Base-by-base conservation (phyloP, 2,888 invertebrate species). In the Apamea monoglypha region DNA sequence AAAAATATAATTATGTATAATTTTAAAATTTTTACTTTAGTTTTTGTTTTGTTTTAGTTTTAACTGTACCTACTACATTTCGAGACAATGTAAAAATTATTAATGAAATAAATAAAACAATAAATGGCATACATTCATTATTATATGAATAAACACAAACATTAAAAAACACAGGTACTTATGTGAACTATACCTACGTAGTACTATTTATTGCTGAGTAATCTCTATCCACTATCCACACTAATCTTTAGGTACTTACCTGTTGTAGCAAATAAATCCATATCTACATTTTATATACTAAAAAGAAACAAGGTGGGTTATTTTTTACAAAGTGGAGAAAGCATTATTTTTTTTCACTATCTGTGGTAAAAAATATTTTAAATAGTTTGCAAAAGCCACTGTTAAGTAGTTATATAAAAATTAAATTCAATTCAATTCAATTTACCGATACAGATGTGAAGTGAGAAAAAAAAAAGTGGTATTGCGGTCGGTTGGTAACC, bases 401-500 rank as follows among this genome's bases (percentile, higher is more conserved):
- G 8, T 0, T 53, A 53, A 2, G 10, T 56, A 56, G 56, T 25
- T 56, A 25, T 10, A 25, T 25, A 5, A 16, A 56, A 10, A 25
- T 4, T 4, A n/a, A 59, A 59, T n/a, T 12, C 12, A 59, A 5
- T 59, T n/a, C 12, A n/a, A n/a, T 56, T 12, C 56, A n/a, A 59
- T 59, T 59, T n/a, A n/a, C 12, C n/a, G 5, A 14, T 12, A 59
- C n/a, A 59, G n/a, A 59, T n/a, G 12, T 5, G n/a, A 59, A 59
- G n/a, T 5, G 56, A 12, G 50, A 21, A 21, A n/a, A 53, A 25
- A 18, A 6, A 50, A 29, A 50, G 18, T 40, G 5, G 25, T 59
- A 47, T 16, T 16, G 14, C 21, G 16, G 44, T 76, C 21, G 50
- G 36, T 78, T 78, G 6, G 25, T 78, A 40, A 78, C 78, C 18